Conservation (phyloP, 64 coral and sea anemone genomes). For the Montipora efflorescens region DNA sequence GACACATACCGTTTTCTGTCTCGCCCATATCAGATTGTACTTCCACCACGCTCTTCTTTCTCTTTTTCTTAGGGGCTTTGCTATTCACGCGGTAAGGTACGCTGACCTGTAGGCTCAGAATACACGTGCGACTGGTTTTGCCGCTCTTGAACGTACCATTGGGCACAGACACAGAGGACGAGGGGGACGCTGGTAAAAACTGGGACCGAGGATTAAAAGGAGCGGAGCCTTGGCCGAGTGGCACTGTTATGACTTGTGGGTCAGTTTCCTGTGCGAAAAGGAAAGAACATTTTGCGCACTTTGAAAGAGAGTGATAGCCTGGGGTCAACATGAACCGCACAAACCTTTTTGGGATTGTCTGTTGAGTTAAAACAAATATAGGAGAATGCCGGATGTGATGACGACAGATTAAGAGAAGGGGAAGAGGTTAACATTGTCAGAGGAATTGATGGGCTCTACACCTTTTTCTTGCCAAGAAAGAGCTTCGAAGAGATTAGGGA, state of each 20-base stretch:
- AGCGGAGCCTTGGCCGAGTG: conserved; percentile 82
- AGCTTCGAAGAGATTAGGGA: too few relatives aligned
- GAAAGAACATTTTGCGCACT: neutral
- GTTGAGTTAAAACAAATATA: too few relatives aligned
- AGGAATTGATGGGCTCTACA: too few relatives aligned
- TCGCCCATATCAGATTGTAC: neutral
- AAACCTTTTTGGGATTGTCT: too few relatives aligned
- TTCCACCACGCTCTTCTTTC: conserved; percentile 33
- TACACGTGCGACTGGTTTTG: conserved; percentile 79
- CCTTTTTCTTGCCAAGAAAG: too few relatives aligned
- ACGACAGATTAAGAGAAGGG: too few relatives aligned
- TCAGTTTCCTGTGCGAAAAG: conserved; percentile 75
- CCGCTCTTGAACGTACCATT: conserved; percentile 81
- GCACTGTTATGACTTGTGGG: conserved; percentile 71
- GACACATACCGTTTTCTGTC: conserved; percentile 7
- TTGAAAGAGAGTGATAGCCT: too few relatives aligned
- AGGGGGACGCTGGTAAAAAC: conserved; percentile 77
- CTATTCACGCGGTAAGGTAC: conserved; percentile 71
- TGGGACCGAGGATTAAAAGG: conserved; percentile 95
- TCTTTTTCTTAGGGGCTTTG: conserved; percentile 62
- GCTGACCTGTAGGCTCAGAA: conserved; percentile 90
- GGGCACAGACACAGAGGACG: conserved; percentile 81
- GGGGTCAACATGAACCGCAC: too few relatives aligned
- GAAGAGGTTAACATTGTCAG: too few relatives aligned
- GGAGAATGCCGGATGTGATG: too few relatives aligned